phyloP scores from a whole-genome alignment of 1,140 invertebrate genomes.

The Caerostris darwini region DNA sequence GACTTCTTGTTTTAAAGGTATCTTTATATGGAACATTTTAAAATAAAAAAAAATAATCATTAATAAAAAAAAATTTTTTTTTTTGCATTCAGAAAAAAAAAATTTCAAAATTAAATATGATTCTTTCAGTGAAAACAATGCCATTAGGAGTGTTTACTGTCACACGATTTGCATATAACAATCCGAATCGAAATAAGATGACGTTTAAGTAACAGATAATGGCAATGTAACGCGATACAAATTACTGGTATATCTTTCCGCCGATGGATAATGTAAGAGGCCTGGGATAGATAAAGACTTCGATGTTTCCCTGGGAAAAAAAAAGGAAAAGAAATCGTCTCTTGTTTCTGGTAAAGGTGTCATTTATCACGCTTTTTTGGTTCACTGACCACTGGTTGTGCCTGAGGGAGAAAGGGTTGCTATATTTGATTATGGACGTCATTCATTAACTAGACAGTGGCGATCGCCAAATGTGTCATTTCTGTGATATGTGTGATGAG shows the following conservation, averaged over 20 bases:
- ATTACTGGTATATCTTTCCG: constrained; percentile 19
- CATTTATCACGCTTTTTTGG: constrained; percentile 63
- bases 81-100: too few relatives aligned
- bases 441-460: not conserved
- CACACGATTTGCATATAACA: not conserved
- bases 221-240: constrained; percentile 27
- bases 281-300: constrained; percentile 3
- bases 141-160: not conserved
- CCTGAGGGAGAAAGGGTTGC: constrained; percentile 48
- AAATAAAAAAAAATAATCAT: too few relatives aligned
- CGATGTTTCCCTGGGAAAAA: constrained; percentile 20
- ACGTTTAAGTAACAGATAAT: constrained; percentile 20
- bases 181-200: not conserved
- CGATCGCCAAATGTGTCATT: constrained; percentile 38
- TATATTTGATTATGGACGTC: constrained; percentile 7
- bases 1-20: too few relatives aligned
- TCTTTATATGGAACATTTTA: too few relatives aligned
- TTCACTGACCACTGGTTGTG: constrained; percentile 48
- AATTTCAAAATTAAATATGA: too few relatives aligned
- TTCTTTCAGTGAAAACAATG: not conserved
- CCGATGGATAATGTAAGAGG: constrained; percentile 28
- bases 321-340: constrained; percentile 31
- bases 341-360: constrained; percentile 59
- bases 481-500: not conserved
- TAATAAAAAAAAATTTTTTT: too few relatives aligned